phyloP scores from a whole-genome alignment of 2,113 vertebrate species.

The Eulacestoma nigropectus region DNA sequence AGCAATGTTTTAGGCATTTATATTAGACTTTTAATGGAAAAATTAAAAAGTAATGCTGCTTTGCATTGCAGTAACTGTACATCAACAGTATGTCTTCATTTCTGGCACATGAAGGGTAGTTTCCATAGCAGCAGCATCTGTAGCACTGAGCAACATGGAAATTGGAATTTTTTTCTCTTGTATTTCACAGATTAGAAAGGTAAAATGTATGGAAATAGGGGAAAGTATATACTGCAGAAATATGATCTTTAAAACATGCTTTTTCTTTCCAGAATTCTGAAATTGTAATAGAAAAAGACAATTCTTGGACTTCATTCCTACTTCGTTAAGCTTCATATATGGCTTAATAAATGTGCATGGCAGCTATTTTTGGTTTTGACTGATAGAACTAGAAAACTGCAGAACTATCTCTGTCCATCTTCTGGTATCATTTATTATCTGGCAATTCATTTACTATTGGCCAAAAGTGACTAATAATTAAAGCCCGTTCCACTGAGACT shows the following conservation, averaged over 20 bases:
- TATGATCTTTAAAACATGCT: not conserved
- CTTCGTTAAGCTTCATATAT: not conserved
- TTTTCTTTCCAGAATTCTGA: not conserved
- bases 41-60: constrained; percentile 67
- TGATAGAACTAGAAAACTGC: not conserved
- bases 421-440: not conserved
- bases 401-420: not conserved
- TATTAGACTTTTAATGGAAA: constrained; percentile 62
- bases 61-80: constrained; percentile 54
- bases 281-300: not conserved
- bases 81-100: constrained; percentile 60
- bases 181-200: constrained; percentile 24
- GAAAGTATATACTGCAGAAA: not conserved
- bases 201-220: constrained; percentile 1
- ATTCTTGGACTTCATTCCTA: not conserved
- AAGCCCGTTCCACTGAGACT: not conserved
- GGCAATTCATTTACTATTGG: not conserved
- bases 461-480: not conserved
- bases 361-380: not conserved
- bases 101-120: constrained; percentile 60
- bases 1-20: constrained; percentile 52
- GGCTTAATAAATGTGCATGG: not conserved
- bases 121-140: constrained; percentile 65
- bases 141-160: constrained; percentile 31
- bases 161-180: constrained; percentile 6